Base-by-base conservation (phyloP, 1,140 invertebrate species). In the Ceratina japonica region DNA sequence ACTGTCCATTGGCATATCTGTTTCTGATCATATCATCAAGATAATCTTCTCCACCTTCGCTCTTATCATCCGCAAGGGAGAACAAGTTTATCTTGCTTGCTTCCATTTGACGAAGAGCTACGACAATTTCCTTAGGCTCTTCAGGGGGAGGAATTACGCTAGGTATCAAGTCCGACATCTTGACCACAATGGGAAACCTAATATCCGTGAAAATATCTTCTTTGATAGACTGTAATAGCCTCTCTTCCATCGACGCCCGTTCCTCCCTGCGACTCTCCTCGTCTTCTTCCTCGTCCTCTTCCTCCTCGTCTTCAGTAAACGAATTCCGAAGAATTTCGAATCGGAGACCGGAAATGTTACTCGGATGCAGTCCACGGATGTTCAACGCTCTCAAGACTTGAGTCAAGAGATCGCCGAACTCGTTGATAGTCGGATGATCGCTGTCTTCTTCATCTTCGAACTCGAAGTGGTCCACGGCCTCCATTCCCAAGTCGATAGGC, bases 121-220 rank as follows among this genome's bases (percentile, higher is more conserved):
- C 1, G 18, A 44, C 1, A 13, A 54, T 3, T 7, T 13, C 5
- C 13, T 27, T n/a, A 8, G 15, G 8, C 7, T 20, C 27, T n/a
- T 12, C 7, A 3, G 10, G 18, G 4, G 1, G 15, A 1, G 12
- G 10, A 7, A 10, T 5, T 0, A 13, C 8, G 0, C 18, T 5
- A 0, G 49, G 1, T 8, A 37, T 12, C 8, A 24, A 5, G 5
- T 73, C 62, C 0, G 61, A 31, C n/a, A 7, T 49, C 3, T 15
- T 49, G 15, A 74, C 15, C 0, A 79, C 52, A 16, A 79, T 51
- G 0, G 76, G 76, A 2, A 79, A 79, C 12, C 27, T 49, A 0
- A 70, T 64, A 24, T 77, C 10, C 16, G 65, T 77, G 24, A 56
- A 58, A 2, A 80, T 62, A 5, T 75, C 54, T 24, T 68, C 72